Evolutionary conservation across 2,888 invertebrate genomes (phyloP), one percentile per base, ranked within the genome.

Genomic region (Nephrocerus scutellatus): DNA sequence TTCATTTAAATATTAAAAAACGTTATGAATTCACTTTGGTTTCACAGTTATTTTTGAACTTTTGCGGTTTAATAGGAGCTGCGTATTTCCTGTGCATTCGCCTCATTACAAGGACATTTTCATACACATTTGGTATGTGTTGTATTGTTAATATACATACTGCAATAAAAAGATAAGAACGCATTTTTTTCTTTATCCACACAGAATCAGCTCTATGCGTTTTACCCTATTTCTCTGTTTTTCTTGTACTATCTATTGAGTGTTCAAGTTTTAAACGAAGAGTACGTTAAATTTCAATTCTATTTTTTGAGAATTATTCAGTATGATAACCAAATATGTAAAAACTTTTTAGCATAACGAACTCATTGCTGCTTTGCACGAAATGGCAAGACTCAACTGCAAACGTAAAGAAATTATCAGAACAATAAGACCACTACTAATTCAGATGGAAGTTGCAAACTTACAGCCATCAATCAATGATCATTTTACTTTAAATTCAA

Each of bases 171-270:
- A 22, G 14, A 3, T 3, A 20, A 12, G 2, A 22, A n/a, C 9
- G n/a, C n/a, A 10, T 3, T 8, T 12, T 6, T 28, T 10, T 3
- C 12, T 18, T 12, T 26, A 4, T 32, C 4, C 14, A 24, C 28
- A 2, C 8, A 46, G 46, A 44, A 34, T 44, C 46, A n/a, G 18
- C 16, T 4, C 20, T 46, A 14, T 44, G 39, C 9, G 6, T 46
- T 13, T 21, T 30, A 2, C 46, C 46, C 3, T 41, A 24, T 19
- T 1, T 44, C 16, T 41, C 36, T 16, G 37, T 25, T 4, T 23
- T 36, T 19, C 5, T 36, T 15, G 38, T 41, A n/a, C n/a, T n/a
- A n/a, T n/a, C n/a, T n/a, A n/a, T n/a, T n/a, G n/a, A n/a, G n/a
- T n/a, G n/a, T n/a, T n/a, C n/a, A n/a, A n/a, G n/a, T n/a, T n/a